phyloP scores from a whole-genome alignment of 2,797 vertebrate species.

The Sphenopsis melanotis region DNA sequence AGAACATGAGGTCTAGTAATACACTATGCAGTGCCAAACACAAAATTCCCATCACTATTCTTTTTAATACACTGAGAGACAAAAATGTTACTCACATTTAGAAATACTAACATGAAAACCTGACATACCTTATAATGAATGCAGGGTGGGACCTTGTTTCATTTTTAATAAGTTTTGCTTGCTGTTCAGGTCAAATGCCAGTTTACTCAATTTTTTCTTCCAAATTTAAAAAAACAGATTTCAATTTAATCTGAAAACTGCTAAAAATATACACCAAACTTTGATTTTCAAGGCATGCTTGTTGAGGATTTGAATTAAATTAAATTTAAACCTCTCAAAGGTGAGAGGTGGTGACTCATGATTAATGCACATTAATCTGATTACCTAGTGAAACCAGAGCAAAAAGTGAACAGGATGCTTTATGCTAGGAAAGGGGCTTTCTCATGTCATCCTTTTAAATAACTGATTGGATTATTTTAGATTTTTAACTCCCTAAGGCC shows the following conservation, averaged over 20 bases:
- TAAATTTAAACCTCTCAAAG: conserved; percentile 42
- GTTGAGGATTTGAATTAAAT: conserved; percentile 45
- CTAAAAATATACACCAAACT: conserved; percentile 11
- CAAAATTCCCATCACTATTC: background rate
- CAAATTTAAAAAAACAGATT: background rate
- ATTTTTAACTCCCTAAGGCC: background rate
- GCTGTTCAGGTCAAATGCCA: background rate
- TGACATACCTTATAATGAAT: background rate
- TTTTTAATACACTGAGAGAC: background rate
- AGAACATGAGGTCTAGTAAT: background rate
- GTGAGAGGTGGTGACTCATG: conserved; percentile 43
- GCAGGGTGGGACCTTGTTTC: background rate
- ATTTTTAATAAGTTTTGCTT: conserved; percentile 11
- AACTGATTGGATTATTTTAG: conserved; percentile 16
- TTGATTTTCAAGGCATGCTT: conserved; percentile 1
- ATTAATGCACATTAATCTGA: conserved; percentile 55
- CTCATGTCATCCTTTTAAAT: background rate
- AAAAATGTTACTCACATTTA: background rate
- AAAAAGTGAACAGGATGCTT: conserved; percentile 20
- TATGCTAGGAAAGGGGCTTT: background rate
- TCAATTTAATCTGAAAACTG: conserved; percentile 13
- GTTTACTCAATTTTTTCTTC: background rate
- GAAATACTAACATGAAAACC: background rate
- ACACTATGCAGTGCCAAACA: background rate
- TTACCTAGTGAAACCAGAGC: conserved; percentile 22